Evolutionary conservation across 1,140 invertebrate species (phyloP).

Genomic region (Mamestra configurata): DNA sequence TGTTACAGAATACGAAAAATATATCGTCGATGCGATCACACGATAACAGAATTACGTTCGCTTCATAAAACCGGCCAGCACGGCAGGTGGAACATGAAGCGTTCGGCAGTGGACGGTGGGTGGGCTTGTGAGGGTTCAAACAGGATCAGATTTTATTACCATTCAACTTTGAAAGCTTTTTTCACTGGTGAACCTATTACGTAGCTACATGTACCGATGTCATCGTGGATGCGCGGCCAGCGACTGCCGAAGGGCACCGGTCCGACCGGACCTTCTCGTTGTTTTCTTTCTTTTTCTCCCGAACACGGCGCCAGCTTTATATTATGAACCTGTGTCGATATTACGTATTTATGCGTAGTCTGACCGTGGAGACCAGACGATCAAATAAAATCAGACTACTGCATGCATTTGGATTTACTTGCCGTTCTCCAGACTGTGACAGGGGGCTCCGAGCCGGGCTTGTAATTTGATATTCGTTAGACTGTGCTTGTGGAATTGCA

Average conservation of each 20-base stretch:
- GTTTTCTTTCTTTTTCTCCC: conserved; percentile 10
- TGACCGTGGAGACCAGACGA: background rate
- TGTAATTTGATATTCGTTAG: background rate
- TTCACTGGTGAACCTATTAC: background rate
- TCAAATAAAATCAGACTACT: background rate
- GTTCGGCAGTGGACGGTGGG: background rate
- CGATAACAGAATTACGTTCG: conserved; percentile 14
- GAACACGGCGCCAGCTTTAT: background rate
- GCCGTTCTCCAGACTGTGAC: background rate
- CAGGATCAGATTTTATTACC: background rate
- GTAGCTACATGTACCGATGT: background rate
- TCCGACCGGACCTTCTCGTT: conserved; percentile 14
- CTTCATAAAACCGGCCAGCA: background rate
- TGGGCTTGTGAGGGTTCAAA: background rate
- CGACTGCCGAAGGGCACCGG: conserved; percentile 21
- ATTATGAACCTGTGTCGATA: background rate
- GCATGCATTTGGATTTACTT: background rate
- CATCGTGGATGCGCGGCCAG: background rate
- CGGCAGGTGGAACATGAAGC: background rate
- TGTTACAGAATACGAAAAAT: conserved; percentile 35
- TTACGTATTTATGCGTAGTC: background rate
- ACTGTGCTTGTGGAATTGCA: background rate
- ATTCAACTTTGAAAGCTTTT: background rate
- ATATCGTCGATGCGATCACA: conserved; percentile 16
- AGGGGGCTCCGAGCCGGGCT: too few species aligned